These are phyloP conservation scores for Brachyhypopomus gauderio DNA, from an alignment of 2,113 vertebrate genomes.

Conservation along the genomic window DNA sequence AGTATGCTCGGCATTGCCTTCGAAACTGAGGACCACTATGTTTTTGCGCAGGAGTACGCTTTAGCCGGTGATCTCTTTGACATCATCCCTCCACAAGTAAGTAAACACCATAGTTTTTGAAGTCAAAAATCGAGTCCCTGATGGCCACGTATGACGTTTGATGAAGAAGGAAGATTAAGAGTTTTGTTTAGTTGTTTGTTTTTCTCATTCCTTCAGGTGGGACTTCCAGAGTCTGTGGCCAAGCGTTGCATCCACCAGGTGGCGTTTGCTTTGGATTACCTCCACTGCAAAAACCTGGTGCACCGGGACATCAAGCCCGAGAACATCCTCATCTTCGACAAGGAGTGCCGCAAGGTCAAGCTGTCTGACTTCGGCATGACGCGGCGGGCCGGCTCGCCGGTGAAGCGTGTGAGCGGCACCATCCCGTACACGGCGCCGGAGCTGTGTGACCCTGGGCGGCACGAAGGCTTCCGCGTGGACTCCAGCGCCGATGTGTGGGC, in stretches of 20 bases:
- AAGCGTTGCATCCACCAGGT: constrained; percentile 85
- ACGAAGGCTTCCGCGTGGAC: constrained; percentile 81
- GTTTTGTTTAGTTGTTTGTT: neutral
- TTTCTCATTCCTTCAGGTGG: constrained; percentile 66
- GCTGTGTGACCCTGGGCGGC: constrained; percentile 77
- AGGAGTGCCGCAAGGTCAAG: constrained; percentile 83
- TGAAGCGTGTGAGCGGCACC: constrained; percentile 83
- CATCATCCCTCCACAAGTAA: constrained; percentile 85
- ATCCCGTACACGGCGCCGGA: constrained; percentile 85
- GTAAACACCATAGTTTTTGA: neutral
- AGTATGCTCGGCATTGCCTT: constrained; percentile 84
- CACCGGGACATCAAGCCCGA: constrained; percentile 85
- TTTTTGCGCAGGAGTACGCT: constrained; percentile 84
- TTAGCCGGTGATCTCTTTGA: constrained; percentile 83
- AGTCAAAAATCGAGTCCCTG: too few relatives aligned
- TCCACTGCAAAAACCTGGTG: constrained; percentile 82
- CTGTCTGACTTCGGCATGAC: constrained; percentile 85
- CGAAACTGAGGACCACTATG: constrained; percentile 81
- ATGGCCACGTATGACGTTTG: too few relatives aligned
- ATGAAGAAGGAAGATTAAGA: neutral
- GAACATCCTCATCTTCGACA: constrained; percentile 84
- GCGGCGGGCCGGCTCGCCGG: constrained; percentile 78
- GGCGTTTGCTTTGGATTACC: constrained; percentile 80
- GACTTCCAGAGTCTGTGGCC: constrained; percentile 78
- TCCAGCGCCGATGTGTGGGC: constrained; percentile 84